These are phyloP conservation scores for Molorchus minor DNA, from an alignment of 2,888 invertebrate genomes.

Conservation along the genomic window DNA sequence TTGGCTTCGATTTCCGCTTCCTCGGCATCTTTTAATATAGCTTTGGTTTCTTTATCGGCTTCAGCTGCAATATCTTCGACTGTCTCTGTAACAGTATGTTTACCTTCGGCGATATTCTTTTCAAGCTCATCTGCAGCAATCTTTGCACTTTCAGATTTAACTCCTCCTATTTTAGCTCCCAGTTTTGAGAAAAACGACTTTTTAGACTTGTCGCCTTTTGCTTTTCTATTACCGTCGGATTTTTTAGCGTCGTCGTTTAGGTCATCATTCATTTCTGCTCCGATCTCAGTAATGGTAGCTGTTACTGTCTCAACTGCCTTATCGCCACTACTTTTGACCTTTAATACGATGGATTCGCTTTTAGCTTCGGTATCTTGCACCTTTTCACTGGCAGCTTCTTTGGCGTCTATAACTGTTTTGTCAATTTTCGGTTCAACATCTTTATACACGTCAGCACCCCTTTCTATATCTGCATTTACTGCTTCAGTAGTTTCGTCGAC, in stretches of 20 bases:
- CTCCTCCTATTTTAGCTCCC: constrained; percentile 32
- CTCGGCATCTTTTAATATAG: background rate
- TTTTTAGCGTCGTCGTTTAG: background rate
- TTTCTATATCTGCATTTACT: too few species aligned
- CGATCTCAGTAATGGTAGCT: constrained; percentile 17
- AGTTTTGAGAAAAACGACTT: constrained; percentile 24
- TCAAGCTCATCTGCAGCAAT: background rate
- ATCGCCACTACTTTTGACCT: too few species aligned
- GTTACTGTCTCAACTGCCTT: background rate
- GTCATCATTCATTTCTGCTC: constrained; percentile 27
- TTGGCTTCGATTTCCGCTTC: background rate
- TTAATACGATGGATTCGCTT: too few species aligned
- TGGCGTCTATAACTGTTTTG: constrained; percentile 7
- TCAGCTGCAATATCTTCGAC: background rate
- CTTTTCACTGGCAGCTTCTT: constrained; percentile 13
- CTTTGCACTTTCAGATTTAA: constrained; percentile 23
- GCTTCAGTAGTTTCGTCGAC: too few species aligned
- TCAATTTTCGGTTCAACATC: background rate
- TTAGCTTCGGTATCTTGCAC: too few species aligned
- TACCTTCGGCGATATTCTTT: background rate
- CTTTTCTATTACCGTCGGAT: too few species aligned
- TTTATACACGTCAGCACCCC: constrained; percentile 15
- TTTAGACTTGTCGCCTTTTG: constrained; percentile 24
- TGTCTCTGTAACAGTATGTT: background rate
- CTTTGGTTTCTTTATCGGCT: background rate